Evolutionary conservation across 37 sponge, comb jelly and placozoan species (phyloP).

Genomic region (Axinella damicornis): DNA sequence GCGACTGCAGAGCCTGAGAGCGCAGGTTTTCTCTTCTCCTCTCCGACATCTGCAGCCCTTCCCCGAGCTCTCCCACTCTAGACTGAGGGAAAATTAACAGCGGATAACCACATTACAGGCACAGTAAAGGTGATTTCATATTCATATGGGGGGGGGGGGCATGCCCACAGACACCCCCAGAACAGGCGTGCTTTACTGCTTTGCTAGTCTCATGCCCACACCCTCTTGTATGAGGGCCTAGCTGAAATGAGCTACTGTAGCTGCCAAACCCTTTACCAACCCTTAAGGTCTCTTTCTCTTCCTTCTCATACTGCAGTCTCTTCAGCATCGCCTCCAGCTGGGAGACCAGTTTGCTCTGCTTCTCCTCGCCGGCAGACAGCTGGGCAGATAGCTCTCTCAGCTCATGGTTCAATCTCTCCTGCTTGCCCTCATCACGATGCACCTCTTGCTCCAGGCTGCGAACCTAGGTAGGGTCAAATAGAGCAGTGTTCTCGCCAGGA

Average conservation of each 20-base stretch:
- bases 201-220: too few species aligned
- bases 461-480: background rate
- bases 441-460: background rate
- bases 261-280: too few species aligned
- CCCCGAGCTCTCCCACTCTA: background rate
- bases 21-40: background rate
- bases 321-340: background rate
- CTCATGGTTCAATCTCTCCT: conserved; percentile 4
- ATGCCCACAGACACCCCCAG: background rate
- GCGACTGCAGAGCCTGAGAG: background rate
- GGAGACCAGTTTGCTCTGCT: background rate
- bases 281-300: background rate
- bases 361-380: background rate
- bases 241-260: too few species aligned
- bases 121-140: background rate
- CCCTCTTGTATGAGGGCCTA: too few species aligned
- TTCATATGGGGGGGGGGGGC: background rate
- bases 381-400: background rate
- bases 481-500: too few species aligned
- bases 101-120: too few species aligned
- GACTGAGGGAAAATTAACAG: too few species aligned
- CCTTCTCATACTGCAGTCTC: background rate
- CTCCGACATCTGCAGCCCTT: background rate
- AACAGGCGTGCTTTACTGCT: background rate
- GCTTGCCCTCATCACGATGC: background rate